phyloP scores from a whole-genome alignment of 2,113 vertebrate genomes.

The Sisor rabdophorus region DNA sequence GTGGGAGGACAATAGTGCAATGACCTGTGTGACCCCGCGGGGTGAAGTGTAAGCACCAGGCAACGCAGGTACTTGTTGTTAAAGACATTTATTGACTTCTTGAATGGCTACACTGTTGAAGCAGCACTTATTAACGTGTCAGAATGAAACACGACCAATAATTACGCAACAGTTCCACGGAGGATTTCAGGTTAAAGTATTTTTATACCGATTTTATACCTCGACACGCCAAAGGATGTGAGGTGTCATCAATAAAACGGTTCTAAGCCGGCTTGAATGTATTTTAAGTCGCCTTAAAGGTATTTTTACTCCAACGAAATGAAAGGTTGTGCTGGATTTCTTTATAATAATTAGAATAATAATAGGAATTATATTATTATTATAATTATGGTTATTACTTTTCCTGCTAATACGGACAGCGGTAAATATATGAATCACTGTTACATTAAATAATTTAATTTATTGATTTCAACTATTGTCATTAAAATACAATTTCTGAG shows the following conservation, averaged over 20 bases:
- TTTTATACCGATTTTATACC: too few species aligned
- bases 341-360: too few species aligned
- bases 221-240: too few species aligned
- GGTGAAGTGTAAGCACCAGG: slow-evolving; percentile 40
- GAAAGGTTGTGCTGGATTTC: too few species aligned
- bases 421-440: too few species aligned
- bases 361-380: too few species aligned
- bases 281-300: too few species aligned
- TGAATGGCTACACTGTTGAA: neutral
- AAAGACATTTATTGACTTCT: slow-evolving; percentile 21
- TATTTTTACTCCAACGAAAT: neutral
- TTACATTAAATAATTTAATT: too few species aligned
- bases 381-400: too few species aligned
- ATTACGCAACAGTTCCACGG: neutral
- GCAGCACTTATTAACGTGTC: neutral
- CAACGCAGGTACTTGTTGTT: slow-evolving; percentile 58
- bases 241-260: neutral
- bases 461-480: too few species aligned
- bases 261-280: neutral
- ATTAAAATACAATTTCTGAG: too few species aligned
- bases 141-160: neutral
- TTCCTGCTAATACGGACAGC: too few species aligned
- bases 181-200: neutral
- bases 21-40: slow-evolving; percentile 29
- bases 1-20: slow-evolving; percentile 13